Evolutionary conservation across 2,888 invertebrate genomes (phyloP), one percentile per base, ranked within the genome.

Genomic region (Metallyticus violacea): DNA sequence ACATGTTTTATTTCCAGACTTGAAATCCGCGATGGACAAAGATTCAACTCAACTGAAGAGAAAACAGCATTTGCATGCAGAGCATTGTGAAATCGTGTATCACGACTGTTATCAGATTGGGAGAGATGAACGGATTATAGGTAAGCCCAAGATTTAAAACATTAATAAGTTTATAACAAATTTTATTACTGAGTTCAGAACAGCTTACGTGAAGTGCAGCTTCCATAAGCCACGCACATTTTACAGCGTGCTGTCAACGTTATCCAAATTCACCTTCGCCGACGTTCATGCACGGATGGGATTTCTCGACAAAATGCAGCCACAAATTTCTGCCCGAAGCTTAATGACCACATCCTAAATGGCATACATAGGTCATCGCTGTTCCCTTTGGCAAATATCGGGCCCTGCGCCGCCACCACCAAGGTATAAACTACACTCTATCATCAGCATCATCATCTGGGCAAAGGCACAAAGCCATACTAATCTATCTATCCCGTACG

Each of bases 391-490:
- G 40, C 40, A 62, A 62, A 62, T 62, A 62, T 62, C 15, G 40
- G 40, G 40, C 15, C 40, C 40, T 62, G 40, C 40, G 40, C 40
- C 40, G 40, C 40, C 40, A 62, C 40, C 40, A 62, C 40, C 40
- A 62, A 62, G 40, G 40, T 62, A 62, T 62, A 62, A 62, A 62
- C 40, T 62, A 62, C 40, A 62, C 40, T 62, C 40, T 22, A 62
- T 62, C 40, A 62, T 62, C 40, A 62, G 40, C 40, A 62, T 62
- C 76, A 83, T 83, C 77, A 83, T 76, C 77, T 76, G 77, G 83
- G 83, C 83, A 83, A 83, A 83, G 83, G 83, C 83, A 83, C 83
- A 83, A 83, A 83, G 83, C 83, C 28, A 77, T 29, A 77, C 77
- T 83, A 83, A 77, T 83, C 83, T 83, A 83, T 83, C 83, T 77